Percentiles rank a stretch among this genome's conserved stretches.
Conservation (phyloP, 2,888 invertebrate genomes). For the Tribolium freemani region DNA sequence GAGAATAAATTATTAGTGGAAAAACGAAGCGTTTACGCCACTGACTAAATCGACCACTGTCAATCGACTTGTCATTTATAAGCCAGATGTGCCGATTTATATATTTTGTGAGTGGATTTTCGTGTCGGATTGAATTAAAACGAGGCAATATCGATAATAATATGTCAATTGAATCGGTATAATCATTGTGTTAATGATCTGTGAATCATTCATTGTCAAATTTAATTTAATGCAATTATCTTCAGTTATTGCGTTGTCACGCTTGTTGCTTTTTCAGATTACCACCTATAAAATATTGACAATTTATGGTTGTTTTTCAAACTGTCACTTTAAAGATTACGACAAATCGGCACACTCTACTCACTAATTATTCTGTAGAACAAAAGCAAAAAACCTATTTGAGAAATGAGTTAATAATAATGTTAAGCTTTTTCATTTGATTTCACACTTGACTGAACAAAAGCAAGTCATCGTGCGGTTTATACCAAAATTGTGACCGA, state of each 20-base stretch:
- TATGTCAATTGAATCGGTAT: constrained; percentile 23
- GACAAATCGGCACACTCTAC: neutral
- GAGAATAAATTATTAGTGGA: constrained; percentile 3
- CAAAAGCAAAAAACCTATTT: neutral
- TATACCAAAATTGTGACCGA: too few species aligned
- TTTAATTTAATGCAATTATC: constrained; percentile 29
- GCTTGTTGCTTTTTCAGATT: constrained; percentile 19
- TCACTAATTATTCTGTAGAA: neutral
- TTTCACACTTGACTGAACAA: too few species aligned
- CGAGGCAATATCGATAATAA: constrained; percentile 16
- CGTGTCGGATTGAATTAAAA: constrained; percentile 26
- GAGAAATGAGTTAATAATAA: too few species aligned
- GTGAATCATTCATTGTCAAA: constrained; percentile 25
- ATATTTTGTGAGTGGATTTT: constrained; percentile 32
- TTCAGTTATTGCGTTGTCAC: constrained; percentile 16
- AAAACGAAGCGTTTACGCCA: constrained; percentile 7
- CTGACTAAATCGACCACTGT: constrained; percentile 22
- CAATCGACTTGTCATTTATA: constrained; percentile 2
- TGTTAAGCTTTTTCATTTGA: too few species aligned
- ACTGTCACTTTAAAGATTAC: neutral
- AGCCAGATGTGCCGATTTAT: constrained; percentile 15
- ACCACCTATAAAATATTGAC: constrained; percentile 6
- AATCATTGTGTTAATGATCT: constrained; percentile 28
- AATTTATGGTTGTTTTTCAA: constrained; percentile 5
- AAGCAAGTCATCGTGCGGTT: too few species aligned